Percentiles rank a stretch among this genome's conserved stretches.
Evolutionary conservation across 2,113 vertebrate species (phyloP).

Genomic region (Coturnix japonica): DNA sequence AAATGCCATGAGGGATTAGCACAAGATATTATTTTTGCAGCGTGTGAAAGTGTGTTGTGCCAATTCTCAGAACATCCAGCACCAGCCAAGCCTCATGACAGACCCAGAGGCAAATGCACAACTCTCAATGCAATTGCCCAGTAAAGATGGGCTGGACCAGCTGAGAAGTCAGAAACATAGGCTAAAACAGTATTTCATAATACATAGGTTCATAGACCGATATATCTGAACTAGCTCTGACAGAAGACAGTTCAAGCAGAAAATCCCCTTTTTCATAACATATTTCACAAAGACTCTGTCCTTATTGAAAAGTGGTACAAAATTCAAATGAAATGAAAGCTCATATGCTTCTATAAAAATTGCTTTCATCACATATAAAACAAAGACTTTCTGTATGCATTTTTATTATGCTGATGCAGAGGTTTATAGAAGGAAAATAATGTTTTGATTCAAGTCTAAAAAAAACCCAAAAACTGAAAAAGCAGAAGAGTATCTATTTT

Average conservation of each 20-base stretch:
- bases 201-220: not conserved
- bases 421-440: not conserved
- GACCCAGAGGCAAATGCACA: conserved; percentile 44
- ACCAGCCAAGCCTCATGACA: conserved; percentile 56
- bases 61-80: conserved; percentile 64
- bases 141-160: not conserved
- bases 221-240: not conserved
- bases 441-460: not conserved
- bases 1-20: conserved; percentile 57
- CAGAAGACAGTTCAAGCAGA: conserved; percentile 24
- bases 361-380: not conserved
- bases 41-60: conserved; percentile 50
- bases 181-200: not conserved
- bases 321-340: not conserved
- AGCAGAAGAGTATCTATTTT: not conserved
- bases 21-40: conserved; percentile 66
- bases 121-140: not conserved
- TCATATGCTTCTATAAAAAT: not conserved
- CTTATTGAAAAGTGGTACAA: not conserved
- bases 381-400: not conserved
- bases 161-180: not conserved
- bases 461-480: not conserved
- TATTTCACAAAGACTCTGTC: not conserved
- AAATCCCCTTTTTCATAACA: not conserved
- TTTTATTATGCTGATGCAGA: not conserved